A percentile compares a stretch with the other conserved stretches of the same genome.
phyloP scores from a whole-genome alignment of 2,888 invertebrate species.

The Diabrotica balteata region DNA sequence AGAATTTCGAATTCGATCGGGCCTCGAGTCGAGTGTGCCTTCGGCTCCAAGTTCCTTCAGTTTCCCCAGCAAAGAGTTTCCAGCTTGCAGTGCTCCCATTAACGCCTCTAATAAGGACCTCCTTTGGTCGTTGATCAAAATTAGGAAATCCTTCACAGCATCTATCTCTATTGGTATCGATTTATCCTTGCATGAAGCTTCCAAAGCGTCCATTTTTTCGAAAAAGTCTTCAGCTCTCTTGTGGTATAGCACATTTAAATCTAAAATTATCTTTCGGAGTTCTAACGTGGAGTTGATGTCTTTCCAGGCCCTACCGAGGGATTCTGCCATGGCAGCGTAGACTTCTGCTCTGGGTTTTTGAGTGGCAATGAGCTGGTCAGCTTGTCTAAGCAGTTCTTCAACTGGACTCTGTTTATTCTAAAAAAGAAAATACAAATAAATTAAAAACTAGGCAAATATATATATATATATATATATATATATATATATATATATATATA shows the following conservation, averaged over 20 bases:
- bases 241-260: constrained; percentile 81
- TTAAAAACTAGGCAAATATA: no score
- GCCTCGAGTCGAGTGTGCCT: constrained; percentile 78
- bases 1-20: constrained; percentile 64
- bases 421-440: constrained; percentile 38
- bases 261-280: constrained; percentile 76
- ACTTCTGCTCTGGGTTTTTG: constrained; percentile 80
- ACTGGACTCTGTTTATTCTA: constrained; percentile 89
- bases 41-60: constrained; percentile 77
- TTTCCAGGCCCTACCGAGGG: constrained; percentile 77
- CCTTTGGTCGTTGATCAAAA: constrained; percentile 74
- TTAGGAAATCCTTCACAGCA: constrained; percentile 72
- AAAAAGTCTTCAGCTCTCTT: constrained; percentile 74
- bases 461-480: no score
- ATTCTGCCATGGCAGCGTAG: constrained; percentile 88
- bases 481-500: no score
- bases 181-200: constrained; percentile 72
- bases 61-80: constrained; percentile 76
- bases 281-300: constrained; percentile 83
- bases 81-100: constrained; percentile 82
- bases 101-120: constrained; percentile 77
- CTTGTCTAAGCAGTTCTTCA: constrained; percentile 83
- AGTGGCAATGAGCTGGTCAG: constrained; percentile 82
- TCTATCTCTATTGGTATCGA: constrained; percentile 76
- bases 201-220: constrained; percentile 72